Base-by-base conservation (phyloP, 2,888 invertebrate genomes). In the Amblyteles armatorius region DNA sequence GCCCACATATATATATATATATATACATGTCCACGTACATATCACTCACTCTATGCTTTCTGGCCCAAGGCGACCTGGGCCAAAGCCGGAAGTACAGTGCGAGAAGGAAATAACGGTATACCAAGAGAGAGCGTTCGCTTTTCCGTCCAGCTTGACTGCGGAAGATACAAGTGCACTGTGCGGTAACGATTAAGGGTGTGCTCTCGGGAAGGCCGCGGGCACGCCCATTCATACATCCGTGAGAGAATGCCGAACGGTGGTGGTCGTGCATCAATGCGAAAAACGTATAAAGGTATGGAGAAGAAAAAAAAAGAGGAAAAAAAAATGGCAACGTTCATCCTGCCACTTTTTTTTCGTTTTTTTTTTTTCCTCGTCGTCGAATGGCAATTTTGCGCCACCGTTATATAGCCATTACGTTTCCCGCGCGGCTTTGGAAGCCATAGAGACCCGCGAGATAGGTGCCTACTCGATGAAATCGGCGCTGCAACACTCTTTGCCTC, bases 81-180 rank as follows among this genome's bases (percentile, higher is more conserved):
- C 22, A 74, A 89, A 91, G 90, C 90, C 90, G 90, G 91, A 91
- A 89, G 88, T 89, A 89, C 87, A 67, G 72, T 60, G 52, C 60
- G 68, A 60, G 63, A 79, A 55, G 79, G 76, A 60, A 76, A 72
- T 63, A 73, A 84, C 76, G 72, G 77, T 79, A 40, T 57, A 60
- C 40, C 36, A 19, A 40, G 40, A 13, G 60, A 68, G 67, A 52
- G 60, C 76, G 55, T 71, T 69, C 57, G 50, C 60, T 60, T 71
- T 65, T 71, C 36, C 44, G 29, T 63, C 74, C 57, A 57, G 55
- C 74, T 26, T 48, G 76, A 79, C 65, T 71, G 65, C 68, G 44
- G 76, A 74, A 79, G 67, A 85, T 80, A 79, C 74, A 83, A 65
- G 79, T 77, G 74, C 82, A 76, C 79, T 9, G 50, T 65, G 78